Evolutionary conservation across 2,888 invertebrate species (phyloP).

Genomic region (Gibbula magus): DNA sequence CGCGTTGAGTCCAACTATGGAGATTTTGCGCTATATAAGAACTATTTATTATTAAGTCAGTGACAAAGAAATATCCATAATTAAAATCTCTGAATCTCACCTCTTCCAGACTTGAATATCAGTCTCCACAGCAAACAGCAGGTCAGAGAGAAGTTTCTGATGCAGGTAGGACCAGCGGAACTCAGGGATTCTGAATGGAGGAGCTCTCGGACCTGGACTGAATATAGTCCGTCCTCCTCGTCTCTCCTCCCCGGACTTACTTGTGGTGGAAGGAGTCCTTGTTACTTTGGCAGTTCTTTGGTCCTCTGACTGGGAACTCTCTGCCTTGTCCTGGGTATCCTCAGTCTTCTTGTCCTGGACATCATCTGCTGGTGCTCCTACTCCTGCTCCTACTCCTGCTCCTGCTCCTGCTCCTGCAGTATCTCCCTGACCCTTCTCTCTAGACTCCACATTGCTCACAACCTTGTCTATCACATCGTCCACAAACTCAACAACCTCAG

Average conservation of each 20-base stretch:
- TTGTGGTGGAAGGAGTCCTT: constrained; percentile 30
- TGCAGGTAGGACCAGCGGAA: constrained; percentile 99
- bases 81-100: constrained; percentile 70
- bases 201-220: constrained; percentile 73
- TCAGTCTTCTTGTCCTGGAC: constrained; percentile 1
- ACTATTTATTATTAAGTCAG: background rate
- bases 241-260: constrained; percentile 37
- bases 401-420: constrained; percentile 21
- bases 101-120: constrained; percentile 94
- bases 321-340: background rate
- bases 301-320: background rate
- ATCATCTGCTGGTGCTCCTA: background rate
- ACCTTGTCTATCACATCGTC: constrained; percentile 42
- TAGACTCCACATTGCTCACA: constrained; percentile 25
- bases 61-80: background rate
- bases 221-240: constrained; percentile 66
- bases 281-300: constrained; percentile 10
- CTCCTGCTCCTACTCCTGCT: no score
- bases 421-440: constrained; percentile 13
- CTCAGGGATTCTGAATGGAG: constrained; percentile 96
- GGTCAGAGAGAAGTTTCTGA: constrained; percentile 94
- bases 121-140: constrained; percentile 96
- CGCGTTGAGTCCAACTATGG: no score
- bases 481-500: constrained; percentile 41
- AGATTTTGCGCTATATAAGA: no score